Base-by-base conservation (phyloP, 2,797 vertebrate species). In the Cephalopachus bancanus region DNA sequence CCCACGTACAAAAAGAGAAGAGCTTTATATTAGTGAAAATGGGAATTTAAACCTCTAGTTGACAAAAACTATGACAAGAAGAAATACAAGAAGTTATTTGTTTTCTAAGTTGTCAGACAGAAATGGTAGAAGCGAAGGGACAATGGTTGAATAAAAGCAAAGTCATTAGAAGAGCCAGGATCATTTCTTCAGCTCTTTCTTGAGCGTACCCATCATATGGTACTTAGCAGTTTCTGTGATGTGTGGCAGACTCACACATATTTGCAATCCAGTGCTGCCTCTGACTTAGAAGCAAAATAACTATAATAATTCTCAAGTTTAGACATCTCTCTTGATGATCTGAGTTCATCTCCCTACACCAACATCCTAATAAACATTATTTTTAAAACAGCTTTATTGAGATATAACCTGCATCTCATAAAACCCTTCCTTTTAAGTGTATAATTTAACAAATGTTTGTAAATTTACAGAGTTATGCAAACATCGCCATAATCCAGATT, bases 81-180 rank as follows among this genome's bases (percentile, higher is more conserved):
- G 81, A 62, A 71, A 91, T 57, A 30, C 10, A 79, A 53, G 75
- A 33, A 55, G 3, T 65, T 75, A 33, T 89, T 93, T 55, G 16
- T 92, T 89, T 92, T 79, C 33, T 33, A 94, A 80, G 76, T 67
- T 95, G 80, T 90, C 79, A 94, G 83, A 83, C 53, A 95, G 84
- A 80, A 95, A 60, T 60, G 94, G 91, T 85, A 11, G 80, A 62
- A 74, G 20, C 7, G 15, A 88, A 83, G 30, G 37, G 8, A 7
- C 10, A 51, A 64, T 6, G 20, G 49, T 7, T 37, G 49, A 74
- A 83, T 79, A 65, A 90, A 81, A 37, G 37, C 76, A 71, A 89
- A 78, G 76, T 49, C 30, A 79, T 88, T 44, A 79, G 11, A 69
- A 74, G 62, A 64, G 33, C 22, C 5, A 11, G 83, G 84, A 80